Base-by-base conservation (phyloP, 92 coral and sea anemone species). In the Epizoanthus fatuus region DNA sequence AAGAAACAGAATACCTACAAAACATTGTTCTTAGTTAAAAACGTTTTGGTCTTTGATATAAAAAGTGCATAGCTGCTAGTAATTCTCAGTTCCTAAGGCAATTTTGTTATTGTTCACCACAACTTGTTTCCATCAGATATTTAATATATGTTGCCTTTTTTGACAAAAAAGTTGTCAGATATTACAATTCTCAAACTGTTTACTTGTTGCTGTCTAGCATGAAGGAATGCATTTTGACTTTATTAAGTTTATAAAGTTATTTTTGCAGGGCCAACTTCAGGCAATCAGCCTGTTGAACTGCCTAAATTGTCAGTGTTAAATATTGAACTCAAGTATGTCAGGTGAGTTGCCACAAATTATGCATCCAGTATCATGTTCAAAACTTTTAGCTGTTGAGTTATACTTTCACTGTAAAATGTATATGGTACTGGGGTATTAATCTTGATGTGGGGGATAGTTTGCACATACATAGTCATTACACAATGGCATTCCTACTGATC, bases 291-390 rank as follows among this genome's bases (percentile, higher is more conserved):
- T 54, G 74, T 57, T 53, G 94, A 80, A 25, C 90, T 94, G 14
- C 98, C 98, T 42, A 83, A 84, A 13, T 68, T 94, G 74, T 81
- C 94, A 52, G 93, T 94, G 14, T 87, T 89, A 67, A 94, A 94
- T 69, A 85, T 94, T 47, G 94, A 94, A 52, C 79, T 94, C 9
- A 86, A 72, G 15, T 62, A 82, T 72, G 67, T 88, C 66, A 92
- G 95, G 98, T 94, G 81, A 37, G 54, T 15, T 20, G 38, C 55
- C 3, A 9, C 7, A 6, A 16, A 37, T n/a, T 19, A 9, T 32
- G 51, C 68, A 0, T 22, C 40, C 5, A 85, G 6, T 9, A 15
- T 11, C 53, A 9, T 49, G 9, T 49, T 49, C 14, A 49, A 49
- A 8, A 0, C 0, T 49, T 10, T 49, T 42, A 4, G 52, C 52